Conservation (phyloP, 2,888 invertebrate genomes). For the Lycophotia porphyrea region DNA sequence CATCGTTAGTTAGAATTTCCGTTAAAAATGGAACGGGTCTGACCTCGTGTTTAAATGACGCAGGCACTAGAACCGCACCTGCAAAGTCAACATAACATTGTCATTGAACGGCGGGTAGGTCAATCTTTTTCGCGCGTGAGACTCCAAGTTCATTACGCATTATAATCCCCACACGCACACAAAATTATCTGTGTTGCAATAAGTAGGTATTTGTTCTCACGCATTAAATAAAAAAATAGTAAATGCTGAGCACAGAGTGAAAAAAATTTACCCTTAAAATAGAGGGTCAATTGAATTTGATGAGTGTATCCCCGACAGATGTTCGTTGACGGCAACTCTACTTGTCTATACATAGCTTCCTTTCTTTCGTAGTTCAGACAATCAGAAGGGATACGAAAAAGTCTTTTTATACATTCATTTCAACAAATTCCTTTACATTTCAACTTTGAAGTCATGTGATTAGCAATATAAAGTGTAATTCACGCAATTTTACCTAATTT, state of each 20-base stretch:
- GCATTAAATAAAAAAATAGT: not conserved
- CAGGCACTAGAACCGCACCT: no score
- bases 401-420: constrained; percentile 39
- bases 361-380: constrained; percentile 78
- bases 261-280: not conserved
- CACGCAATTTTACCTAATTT: constrained; percentile 63
- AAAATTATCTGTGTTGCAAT: not conserved
- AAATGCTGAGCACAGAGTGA: not conserved
- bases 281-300: constrained; percentile 36
- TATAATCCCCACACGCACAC: no score
- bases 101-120: no score
- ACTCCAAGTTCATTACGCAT: no score
- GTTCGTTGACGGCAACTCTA: constrained; percentile 81
- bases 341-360: constrained; percentile 81
- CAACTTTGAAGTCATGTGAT: constrained; percentile 57
- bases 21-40: no score
- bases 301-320: constrained; percentile 75
- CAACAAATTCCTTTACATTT: constrained; percentile 22
- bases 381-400: constrained; percentile 77
- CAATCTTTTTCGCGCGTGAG: no score
- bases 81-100: no score
- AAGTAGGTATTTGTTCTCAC: not conserved
- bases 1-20: no score
- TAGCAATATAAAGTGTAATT: constrained; percentile 55
- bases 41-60: no score